phyloP scores from a whole-genome alignment of 1,140 invertebrate species.

The Rhopalosiphum maidis region DNA sequence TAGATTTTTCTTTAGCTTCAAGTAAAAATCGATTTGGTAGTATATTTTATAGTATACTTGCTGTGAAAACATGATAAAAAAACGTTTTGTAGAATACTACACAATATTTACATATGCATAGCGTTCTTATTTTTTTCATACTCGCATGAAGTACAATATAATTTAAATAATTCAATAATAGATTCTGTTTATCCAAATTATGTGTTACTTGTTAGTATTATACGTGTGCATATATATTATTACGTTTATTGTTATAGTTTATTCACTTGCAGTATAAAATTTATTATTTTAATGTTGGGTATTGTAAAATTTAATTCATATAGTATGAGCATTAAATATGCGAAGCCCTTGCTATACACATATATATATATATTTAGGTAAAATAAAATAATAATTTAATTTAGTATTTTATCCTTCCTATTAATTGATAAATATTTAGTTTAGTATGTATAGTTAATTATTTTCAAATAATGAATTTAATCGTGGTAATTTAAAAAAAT shows the following conservation, averaged over 20 bases:
- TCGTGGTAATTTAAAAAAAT: no score
- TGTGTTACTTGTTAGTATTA: background rate
- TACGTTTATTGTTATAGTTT: background rate
- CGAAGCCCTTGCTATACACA: no score
- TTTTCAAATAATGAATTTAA: no score
- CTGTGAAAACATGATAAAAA: slow-evolving; percentile 26
- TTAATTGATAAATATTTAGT: no score
- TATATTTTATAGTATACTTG: slow-evolving; percentile 8
- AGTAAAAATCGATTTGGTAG: background rate
- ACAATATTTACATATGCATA: background rate
- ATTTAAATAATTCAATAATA: slow-evolving; percentile 21
- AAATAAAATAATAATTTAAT: no score
- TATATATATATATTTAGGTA: no score
- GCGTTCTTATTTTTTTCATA: background rate
- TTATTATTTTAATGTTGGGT: background rate
- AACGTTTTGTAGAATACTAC: background rate
- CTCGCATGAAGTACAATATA: background rate
- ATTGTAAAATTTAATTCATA: background rate
- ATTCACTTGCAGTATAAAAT: background rate
- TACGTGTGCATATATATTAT: background rate
- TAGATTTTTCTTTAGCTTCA: background rate
- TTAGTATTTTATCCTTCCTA: no score
- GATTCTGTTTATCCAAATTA: background rate
- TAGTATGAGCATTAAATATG: background rate
- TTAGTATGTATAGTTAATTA: no score